These are phyloP conservation scores for Notoglanidium macrostoma DNA, from an alignment of 2,797 vertebrate genomes.

Conservation along the genomic window DNA sequence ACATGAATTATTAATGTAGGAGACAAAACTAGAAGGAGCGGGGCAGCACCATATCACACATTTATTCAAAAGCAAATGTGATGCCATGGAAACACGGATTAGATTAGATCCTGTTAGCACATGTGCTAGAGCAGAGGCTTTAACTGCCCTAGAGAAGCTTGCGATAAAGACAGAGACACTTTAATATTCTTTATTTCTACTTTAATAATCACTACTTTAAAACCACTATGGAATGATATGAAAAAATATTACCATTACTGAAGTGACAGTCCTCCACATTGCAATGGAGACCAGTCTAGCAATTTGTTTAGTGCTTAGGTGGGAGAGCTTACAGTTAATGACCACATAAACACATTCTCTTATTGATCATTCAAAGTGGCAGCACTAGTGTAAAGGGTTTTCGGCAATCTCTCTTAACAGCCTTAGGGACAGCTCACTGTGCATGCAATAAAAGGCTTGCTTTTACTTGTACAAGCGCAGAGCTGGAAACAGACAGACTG, in stretches of 20 bases:
- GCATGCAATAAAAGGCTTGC: slow-evolving; percentile 45
- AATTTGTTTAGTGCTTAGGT: slow-evolving; percentile 39
- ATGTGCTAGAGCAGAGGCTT: background rate
- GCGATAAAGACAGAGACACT: background rate
- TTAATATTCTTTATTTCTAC: slow-evolving; percentile 13
- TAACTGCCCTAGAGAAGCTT: background rate
- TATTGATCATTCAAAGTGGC: slow-evolving; percentile 46
- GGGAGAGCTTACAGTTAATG: slow-evolving; percentile 51
- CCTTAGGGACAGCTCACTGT: slow-evolving; percentile 46
- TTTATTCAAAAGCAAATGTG: slow-evolving; percentile 34
- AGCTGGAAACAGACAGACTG: slow-evolving; percentile 23
- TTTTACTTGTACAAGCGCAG: slow-evolving; percentile 5
- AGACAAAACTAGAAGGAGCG: background rate
- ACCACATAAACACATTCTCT: slow-evolving; percentile 50
- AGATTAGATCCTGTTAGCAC: slow-evolving; percentile 25
- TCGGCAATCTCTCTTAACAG: slow-evolving; percentile 32
- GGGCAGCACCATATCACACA: background rate
- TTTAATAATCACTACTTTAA: slow-evolving; percentile 15
- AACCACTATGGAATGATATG: background rate
- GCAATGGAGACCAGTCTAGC: slow-evolving; percentile 11
- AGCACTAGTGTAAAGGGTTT: slow-evolving; percentile 5
- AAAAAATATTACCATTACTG: background rate
- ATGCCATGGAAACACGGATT: slow-evolving; percentile 36
- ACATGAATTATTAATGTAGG: background rate
- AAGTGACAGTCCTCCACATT: slow-evolving; percentile 14